Conservation (phyloP, 1,140 invertebrate species). For the Drosophila mauritiana region DNA sequence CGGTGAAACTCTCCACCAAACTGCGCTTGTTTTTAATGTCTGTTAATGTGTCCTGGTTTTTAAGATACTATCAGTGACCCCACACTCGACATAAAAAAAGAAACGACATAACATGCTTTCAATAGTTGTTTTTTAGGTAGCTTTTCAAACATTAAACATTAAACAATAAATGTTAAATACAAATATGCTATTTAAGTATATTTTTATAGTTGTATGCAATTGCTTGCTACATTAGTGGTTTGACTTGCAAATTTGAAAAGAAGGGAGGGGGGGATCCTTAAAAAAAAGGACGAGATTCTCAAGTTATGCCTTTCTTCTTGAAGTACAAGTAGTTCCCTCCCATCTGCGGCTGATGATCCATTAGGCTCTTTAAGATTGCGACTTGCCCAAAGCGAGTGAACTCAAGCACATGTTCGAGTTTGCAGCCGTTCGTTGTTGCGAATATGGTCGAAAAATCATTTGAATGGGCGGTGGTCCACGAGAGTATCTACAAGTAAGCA, state of each 20-base stretch:
- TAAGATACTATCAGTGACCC: background rate
- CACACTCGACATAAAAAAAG: no score
- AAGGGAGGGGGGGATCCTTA: background rate
- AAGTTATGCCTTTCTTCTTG: background rate
- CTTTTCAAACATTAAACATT: no score
- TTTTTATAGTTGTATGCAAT: no score
- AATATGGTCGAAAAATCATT: background rate
- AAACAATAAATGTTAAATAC: no score
- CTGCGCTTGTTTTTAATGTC: no score
- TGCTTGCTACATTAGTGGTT: no score
- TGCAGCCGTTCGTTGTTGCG: background rate
- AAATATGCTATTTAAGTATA: no score
- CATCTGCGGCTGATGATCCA: background rate
- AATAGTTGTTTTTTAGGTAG: no score
- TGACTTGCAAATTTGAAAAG: background rate
- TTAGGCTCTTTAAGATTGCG: slow-evolving; percentile 10
- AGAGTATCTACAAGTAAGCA: background rate
- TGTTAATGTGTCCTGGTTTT: background rate
- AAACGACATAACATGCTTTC: no score
- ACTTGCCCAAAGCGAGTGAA: slow-evolving; percentile 8
- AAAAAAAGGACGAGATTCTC: background rate
- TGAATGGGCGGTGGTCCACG: background rate
- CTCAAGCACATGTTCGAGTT: background rate
- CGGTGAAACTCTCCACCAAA: background rate
- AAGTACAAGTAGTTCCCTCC: background rate